Percentiles rank a stretch among this genome's conserved stretches.
phyloP scores from a whole-genome alignment of 2,888 invertebrate species.

The Cylloceria caligata region DNA sequence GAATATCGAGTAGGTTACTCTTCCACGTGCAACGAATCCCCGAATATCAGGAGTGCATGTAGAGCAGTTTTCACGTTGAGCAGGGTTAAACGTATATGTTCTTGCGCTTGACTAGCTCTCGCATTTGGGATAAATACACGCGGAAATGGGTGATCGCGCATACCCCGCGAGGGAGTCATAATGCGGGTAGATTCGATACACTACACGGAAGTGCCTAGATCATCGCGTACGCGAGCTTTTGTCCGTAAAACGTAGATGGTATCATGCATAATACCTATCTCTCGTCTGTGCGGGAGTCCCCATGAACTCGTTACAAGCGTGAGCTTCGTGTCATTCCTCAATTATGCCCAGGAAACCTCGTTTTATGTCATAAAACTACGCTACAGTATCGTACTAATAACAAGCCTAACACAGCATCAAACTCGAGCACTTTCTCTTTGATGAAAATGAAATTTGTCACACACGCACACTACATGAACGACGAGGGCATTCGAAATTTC shows the following conservation, averaged over 20 bases:
- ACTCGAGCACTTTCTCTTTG: not conserved
- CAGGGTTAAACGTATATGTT: conserved; percentile 3
- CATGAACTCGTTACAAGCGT: conserved; percentile 28
- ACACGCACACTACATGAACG: not conserved
- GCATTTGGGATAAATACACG: not conserved
- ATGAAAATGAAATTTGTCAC: not conserved
- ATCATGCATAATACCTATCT: conserved; percentile 13
- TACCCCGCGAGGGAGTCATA: conserved; percentile 8
- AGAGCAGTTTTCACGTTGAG: conserved; percentile 5
- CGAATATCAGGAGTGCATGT: conserved; percentile 35
- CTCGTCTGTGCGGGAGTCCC: not conserved
- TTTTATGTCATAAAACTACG: not conserved
- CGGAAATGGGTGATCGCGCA: conserved; percentile 25
- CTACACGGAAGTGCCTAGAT: conserved; percentile 34
- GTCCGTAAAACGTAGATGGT: conserved; percentile 1
- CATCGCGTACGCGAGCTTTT: conserved; percentile 32
- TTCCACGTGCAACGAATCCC: not conserved
- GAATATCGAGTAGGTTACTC: conserved; percentile 15
- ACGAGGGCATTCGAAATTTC: conserved; percentile 22
- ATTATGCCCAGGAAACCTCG: conserved; percentile 14
- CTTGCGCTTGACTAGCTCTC: conserved; percentile 20
- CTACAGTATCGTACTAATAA: not conserved
- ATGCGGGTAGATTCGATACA: conserved; percentile 51
- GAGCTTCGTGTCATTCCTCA: conserved; percentile 5
- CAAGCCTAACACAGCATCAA: not conserved